Evolutionary conservation across 2,113 vertebrate species (phyloP), one percentile per base, ranked within the genome.

Genomic region (Passer montanus): DNA sequence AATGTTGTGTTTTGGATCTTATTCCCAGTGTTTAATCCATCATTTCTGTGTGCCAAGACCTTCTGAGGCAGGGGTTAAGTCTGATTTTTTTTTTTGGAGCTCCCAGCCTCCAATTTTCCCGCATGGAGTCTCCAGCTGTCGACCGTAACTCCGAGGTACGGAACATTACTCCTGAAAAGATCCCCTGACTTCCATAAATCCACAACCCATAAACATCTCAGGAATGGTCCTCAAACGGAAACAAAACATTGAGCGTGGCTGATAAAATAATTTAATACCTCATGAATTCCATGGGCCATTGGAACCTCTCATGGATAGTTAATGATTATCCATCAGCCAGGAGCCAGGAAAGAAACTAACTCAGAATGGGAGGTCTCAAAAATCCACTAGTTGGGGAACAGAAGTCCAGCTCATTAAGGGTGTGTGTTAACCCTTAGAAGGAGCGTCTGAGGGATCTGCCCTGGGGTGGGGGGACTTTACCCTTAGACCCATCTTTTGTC

Each of bases 141-240:
- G 77, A n/a, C 89, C 39, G 8, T 94, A 84, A 89, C 78, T 87
- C 79, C 19, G 58, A 75, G 76, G 84, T 62, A 91, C 0, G 79
- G 95, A 97, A 96, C 97, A 95, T 97, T 97, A 83, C 86, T 91
- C 75, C 86, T 67, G 8, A 55, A 94, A 95, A 88, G 69, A 87
- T 95, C 96, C 95, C 95, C 56, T n/a, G 93, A 18, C 94, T 96
- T 95, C 92, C 82, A 93, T 94, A 93, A 97, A 97, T 90, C 94
- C 91, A 66, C 79, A 39, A 9, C 15, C 94, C 84, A 64, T 95
- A 93, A 97, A 97, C 94, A 82, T 18, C 95, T 67, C 80, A 13
- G 79, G 92, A 95, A 50, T 1, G 72, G 80, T 60, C 95, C 84
- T 68, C 84, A 91, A 93, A 96, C 0, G 11, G 88, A 93, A 96